These are phyloP conservation scores for Chaetophractus vellerosus DNA, from an alignment of 2,797 vertebrate genomes.

Conservation along the genomic window DNA sequence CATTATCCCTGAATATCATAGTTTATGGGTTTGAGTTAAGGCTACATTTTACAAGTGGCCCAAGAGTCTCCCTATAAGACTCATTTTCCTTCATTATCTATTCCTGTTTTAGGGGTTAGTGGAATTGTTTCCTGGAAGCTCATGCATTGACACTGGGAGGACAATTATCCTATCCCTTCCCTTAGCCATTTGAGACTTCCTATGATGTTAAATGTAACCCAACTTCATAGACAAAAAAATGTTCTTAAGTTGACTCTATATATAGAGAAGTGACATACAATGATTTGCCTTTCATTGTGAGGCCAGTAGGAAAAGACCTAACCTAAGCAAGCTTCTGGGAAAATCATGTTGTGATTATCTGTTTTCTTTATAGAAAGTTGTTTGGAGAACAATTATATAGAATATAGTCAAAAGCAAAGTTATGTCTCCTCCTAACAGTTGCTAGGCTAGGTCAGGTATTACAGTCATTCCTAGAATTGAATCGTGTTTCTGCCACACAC, in stretches of 20 bases:
- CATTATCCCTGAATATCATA: neutral
- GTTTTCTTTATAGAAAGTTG: neutral
- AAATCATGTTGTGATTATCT: neutral
- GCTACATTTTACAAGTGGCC: neutral
- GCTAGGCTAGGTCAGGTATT: neutral
- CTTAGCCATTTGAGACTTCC: neutral
- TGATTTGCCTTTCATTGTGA: slow-evolving; percentile 49
- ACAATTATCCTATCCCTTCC: neutral
- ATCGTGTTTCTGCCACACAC: neutral
- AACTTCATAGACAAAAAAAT: neutral
- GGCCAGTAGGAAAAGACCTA: neutral
- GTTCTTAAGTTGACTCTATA: neutral
- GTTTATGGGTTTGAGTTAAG: neutral
- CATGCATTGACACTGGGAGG: neutral
- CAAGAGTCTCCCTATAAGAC: neutral
- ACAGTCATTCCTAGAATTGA: neutral
- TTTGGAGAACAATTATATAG: slow-evolving; percentile 15
- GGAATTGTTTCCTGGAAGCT: slow-evolving; percentile 7
- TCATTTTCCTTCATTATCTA: neutral
- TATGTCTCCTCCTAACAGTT: neutral
- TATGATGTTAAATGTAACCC: neutral
- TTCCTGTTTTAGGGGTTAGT: neutral
- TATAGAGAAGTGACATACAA: neutral
- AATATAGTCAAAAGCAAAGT: neutral
- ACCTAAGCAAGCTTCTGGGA: neutral